Conservation (phyloP, 2,113 vertebrate species). For the Lagopus muta region DNA sequence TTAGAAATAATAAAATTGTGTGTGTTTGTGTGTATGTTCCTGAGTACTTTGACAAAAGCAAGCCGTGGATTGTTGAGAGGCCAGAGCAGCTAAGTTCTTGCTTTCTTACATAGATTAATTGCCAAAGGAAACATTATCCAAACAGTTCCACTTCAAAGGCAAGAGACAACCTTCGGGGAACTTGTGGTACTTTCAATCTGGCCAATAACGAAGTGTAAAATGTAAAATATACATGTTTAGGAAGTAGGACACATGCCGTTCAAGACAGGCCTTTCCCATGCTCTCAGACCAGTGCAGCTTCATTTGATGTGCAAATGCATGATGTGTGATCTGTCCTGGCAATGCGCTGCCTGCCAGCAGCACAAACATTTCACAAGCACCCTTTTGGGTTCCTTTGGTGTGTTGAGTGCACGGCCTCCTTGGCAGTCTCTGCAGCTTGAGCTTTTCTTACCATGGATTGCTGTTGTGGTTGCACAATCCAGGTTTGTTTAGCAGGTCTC, state of each 20-base stretch:
- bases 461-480: background rate
- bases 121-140: constrained; percentile 79
- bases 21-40: background rate
- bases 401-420: background rate
- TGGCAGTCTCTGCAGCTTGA: constrained; percentile 48
- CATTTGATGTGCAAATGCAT: constrained; percentile 69
- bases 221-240: constrained; percentile 66
- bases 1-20: constrained; percentile 14
- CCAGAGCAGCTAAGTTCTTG: constrained; percentile 25
- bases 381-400: constrained; percentile 46
- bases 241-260: constrained; percentile 70
- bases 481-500: background rate
- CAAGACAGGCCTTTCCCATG: constrained; percentile 69
- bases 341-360: constrained; percentile 41
- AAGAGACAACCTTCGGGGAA: constrained; percentile 64
- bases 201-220: constrained; percentile 72
- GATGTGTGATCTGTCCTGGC: constrained; percentile 63
- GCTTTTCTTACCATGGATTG: background rate
- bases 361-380: constrained; percentile 53
- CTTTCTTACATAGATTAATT: constrained; percentile 74
- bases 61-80: background rate
- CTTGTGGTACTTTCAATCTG: constrained; percentile 70
- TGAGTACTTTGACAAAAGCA: background rate
- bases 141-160: constrained; percentile 81
- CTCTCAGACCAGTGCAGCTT: constrained; percentile 56